Percentiles rank a stretch among this genome's conserved stretches.
These are phyloP conservation scores for Micronycteris hirsuta DNA, from an alignment of 2,113 vertebrate genomes.

Conservation along the genomic window DNA sequence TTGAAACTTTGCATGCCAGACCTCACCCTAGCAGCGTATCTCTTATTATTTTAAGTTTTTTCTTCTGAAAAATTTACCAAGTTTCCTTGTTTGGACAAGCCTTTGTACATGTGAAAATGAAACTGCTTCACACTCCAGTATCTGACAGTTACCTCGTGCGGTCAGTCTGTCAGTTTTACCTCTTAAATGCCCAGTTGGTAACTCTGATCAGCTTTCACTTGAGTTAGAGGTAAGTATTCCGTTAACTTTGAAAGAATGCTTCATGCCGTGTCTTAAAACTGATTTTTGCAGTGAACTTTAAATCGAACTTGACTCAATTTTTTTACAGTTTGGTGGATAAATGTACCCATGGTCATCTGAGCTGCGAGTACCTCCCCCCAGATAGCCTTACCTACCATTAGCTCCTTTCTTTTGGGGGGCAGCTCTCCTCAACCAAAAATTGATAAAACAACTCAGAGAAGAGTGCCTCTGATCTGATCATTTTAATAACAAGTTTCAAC, in stretches of 20 bases:
- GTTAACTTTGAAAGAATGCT: slow-evolving; percentile 52
- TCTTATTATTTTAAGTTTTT: slow-evolving; percentile 74
- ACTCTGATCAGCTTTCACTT: slow-evolving; percentile 70
- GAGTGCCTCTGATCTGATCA: slow-evolving; percentile 46
- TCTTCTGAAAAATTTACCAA: slow-evolving; percentile 68
- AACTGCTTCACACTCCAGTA: slow-evolving; percentile 57
- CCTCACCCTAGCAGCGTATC: slow-evolving; percentile 73
- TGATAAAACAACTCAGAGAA: slow-evolving; percentile 22
- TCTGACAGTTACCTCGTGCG: slow-evolving; percentile 49
- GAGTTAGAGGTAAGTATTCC: slow-evolving; percentile 76
- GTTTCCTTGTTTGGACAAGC: slow-evolving; percentile 62
- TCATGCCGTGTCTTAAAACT: slow-evolving; percentile 64
- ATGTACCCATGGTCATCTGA: slow-evolving; percentile 36
- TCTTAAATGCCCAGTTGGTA: slow-evolving; percentile 58
- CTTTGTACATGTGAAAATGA: slow-evolving; percentile 65
- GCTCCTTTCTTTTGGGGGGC: not conserved
- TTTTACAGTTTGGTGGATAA: slow-evolving; percentile 65
- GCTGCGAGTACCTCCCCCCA: slow-evolving; percentile 22
- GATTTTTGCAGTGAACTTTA: slow-evolving; percentile 58
- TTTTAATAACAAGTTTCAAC: slow-evolving; percentile 80
- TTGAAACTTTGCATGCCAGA: slow-evolving; percentile 83
- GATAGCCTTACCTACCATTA: not conserved
- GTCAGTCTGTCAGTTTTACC: not conserved
- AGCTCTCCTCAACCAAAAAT: slow-evolving; percentile 53
- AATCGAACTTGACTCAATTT: slow-evolving; percentile 40